phyloP scores from a whole-genome alignment of 1,140 invertebrate species.

The Orussus abietinus region DNA sequence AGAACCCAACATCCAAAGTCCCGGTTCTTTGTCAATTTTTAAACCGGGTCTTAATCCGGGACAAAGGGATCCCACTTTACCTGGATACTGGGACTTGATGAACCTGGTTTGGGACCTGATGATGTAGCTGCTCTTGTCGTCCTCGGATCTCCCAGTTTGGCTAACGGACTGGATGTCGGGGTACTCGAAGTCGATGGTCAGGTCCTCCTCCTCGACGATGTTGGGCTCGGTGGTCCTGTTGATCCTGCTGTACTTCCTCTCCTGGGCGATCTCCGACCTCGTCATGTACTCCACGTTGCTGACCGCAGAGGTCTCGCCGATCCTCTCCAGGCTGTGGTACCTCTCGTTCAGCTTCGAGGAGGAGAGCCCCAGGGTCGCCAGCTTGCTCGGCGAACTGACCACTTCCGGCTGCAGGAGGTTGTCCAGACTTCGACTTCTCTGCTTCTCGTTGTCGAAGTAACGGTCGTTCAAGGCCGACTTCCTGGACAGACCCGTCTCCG shows the following conservation, averaged over 20 bases:
- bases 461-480: slow-evolving; percentile 83
- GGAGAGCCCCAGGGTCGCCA: slow-evolving; percentile 72
- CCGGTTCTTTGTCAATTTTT: slow-evolving; percentile 1
- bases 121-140: slow-evolving; percentile 60
- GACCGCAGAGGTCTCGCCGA: slow-evolving; percentile 54
- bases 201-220: slow-evolving; percentile 55
- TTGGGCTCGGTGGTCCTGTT: slow-evolving; percentile 49
- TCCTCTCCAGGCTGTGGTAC: slow-evolving; percentile 78
- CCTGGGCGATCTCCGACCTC: slow-evolving; percentile 51
- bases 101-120: slow-evolving; percentile 64
- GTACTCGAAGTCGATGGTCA: slow-evolving; percentile 65
- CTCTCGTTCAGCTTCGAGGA: slow-evolving; percentile 79
- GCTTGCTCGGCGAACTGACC: slow-evolving; percentile 47
- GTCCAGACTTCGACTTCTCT: slow-evolving; percentile 76
- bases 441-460: slow-evolving; percentile 81
- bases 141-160: slow-evolving; percentile 62
- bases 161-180: slow-evolving; percentile 61
- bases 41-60: background rate
- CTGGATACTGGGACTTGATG: slow-evolving; percentile 81
- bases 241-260: slow-evolving; percentile 51
- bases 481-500: slow-evolving; percentile 64
- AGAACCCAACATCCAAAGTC: slow-evolving; percentile 22
- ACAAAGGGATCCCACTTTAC: slow-evolving; percentile 47
- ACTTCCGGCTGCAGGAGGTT: slow-evolving; percentile 67
- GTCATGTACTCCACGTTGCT: slow-evolving; percentile 57